Evolutionary conservation across 1,140 invertebrate genomes (phyloP).

Genomic region (Theocolax elegans): DNA sequence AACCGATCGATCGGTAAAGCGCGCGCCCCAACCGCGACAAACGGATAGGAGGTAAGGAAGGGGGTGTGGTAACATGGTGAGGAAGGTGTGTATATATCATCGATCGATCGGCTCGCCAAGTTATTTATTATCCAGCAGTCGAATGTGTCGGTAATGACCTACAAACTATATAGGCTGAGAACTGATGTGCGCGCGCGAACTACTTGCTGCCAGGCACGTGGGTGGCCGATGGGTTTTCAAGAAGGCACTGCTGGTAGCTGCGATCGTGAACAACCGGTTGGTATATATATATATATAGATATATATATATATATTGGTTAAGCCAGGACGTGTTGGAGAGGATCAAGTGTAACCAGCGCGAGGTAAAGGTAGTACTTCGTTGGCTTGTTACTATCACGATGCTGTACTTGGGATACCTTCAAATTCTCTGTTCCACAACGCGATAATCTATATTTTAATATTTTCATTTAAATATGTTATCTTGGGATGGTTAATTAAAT

Average conservation of each 20-base stretch:
- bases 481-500: too few relatives aligned
- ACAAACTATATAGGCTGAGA: constrained; percentile 51
- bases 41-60: background rate
- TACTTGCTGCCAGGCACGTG: background rate
- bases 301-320: too few relatives aligned
- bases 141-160: constrained; percentile 53
- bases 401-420: too few relatives aligned
- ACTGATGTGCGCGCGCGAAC: constrained; percentile 8
- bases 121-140: constrained; percentile 42
- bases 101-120: constrained; percentile 48
- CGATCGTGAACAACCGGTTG: constrained; percentile 8
- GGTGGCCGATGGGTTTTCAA: constrained; percentile 16
- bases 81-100: constrained; percentile 20
- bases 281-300: too few relatives aligned
- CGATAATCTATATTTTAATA: too few relatives aligned
- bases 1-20: constrained; percentile 15
- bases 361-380: too few relatives aligned
- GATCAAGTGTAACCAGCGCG: too few relatives aligned
- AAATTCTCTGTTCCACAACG: too few relatives aligned
- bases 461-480: too few relatives aligned
- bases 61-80: background rate
- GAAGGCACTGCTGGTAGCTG: too few relatives aligned
- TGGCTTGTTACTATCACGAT: too few relatives aligned
- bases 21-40: background rate
- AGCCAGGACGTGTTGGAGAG: too few relatives aligned